Evolutionary conservation across 1,140 invertebrate species (phyloP).

Genomic region (Caligus rogercresseyi): DNA sequence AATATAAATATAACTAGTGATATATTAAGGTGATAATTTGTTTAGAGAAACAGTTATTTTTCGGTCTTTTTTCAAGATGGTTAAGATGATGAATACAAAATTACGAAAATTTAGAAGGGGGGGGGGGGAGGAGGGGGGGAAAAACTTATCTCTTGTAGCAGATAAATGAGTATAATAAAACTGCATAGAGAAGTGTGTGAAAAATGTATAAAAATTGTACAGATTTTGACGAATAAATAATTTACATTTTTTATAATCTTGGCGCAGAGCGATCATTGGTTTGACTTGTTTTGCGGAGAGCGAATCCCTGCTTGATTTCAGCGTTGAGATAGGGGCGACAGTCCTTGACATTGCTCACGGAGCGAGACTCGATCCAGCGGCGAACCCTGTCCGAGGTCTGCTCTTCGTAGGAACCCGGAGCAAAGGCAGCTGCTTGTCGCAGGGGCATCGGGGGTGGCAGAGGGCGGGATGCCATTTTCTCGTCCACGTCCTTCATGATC

Average conservation of each 20-base stretch:
- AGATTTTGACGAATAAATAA: no score
- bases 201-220: no score
- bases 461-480: background rate
- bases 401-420: background rate
- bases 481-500: slow-evolving; percentile 14
- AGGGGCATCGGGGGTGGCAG: background rate
- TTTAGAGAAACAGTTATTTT: no score
- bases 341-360: slow-evolving; percentile 1
- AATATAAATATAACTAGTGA: no score
- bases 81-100: no score
- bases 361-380: slow-evolving; percentile 7
- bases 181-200: no score
- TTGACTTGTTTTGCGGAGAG: background rate
- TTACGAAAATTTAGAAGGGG: no score
- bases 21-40: no score
- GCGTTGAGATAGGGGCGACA: slow-evolving; percentile 1
- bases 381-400: background rate
- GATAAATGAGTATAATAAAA: no score
- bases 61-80: no score
- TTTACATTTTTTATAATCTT: slow-evolving; percentile 12
- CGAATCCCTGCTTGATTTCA: slow-evolving; percentile 14
- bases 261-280: slow-evolving; percentile 8
- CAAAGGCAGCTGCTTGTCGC: background rate
- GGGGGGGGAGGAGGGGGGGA: no score
- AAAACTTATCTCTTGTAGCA: no score